Conservation (phyloP, 2,797 vertebrate species). For the Sphenopsis melanotis region DNA sequence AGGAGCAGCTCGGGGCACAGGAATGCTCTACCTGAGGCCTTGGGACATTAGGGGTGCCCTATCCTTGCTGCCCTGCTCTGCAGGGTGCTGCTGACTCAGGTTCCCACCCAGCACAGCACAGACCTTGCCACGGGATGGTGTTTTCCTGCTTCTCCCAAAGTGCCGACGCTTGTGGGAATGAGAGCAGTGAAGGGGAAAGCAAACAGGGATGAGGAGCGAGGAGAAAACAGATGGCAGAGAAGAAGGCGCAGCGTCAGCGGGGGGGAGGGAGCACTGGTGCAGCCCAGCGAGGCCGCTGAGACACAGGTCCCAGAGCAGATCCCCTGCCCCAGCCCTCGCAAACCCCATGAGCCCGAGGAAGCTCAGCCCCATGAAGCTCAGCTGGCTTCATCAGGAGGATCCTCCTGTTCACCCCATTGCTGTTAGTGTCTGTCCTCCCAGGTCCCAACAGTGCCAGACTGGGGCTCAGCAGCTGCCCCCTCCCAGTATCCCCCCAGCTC, state of each 20-base stretch:
- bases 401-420: neutral
- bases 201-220: neutral
- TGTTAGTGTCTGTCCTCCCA: neutral
- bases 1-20: fast-evolving
- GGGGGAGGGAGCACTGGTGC: neutral
- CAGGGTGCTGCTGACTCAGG: slow-evolving; percentile 29
- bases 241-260: neutral
- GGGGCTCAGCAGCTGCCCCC: neutral
- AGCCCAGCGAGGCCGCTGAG: fast-evolving
- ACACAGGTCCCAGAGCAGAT: neutral
- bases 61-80: fast-evolving
- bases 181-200: slow-evolving; percentile 13
- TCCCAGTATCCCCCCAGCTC: neutral
- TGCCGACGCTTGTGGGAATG: slow-evolving; percentile 35
- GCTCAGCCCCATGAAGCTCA: neutral
- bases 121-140: neutral
- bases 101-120: neutral
- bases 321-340: neutral
- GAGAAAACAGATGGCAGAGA: slow-evolving; percentile 26
- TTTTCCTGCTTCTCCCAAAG: slow-evolving; percentile 50
- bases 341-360: neutral
- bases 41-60: neutral
- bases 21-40: neutral
- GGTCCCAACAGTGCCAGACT: neutral
- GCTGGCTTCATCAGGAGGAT: neutral